phyloP scores from a whole-genome alignment of 2,888 invertebrate species.

The Epinotia demarniana region DNA sequence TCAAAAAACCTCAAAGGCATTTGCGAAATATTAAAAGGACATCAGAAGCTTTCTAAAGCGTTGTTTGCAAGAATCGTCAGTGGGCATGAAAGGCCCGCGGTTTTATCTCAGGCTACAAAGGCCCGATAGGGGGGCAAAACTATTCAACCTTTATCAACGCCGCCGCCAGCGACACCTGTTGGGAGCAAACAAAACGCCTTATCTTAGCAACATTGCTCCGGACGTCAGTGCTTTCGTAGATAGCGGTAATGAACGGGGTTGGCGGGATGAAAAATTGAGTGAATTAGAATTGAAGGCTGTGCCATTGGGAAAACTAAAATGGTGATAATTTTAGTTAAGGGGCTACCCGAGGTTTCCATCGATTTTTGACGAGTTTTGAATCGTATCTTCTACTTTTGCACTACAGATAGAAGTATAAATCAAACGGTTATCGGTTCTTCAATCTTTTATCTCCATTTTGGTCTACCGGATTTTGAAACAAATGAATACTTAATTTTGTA shows the following conservation, averaged over 20 bases:
- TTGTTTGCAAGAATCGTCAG: slow-evolving; percentile 57
- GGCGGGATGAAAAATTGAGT: not conserved
- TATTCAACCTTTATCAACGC: slow-evolving; percentile 63
- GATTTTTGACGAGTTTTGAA: no score
- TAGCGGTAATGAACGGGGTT: not conserved
- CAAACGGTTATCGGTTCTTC: no score
- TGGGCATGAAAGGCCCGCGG: slow-evolving; percentile 51
- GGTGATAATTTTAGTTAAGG: no score
- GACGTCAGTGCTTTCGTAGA: not conserved
- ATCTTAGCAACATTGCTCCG: slow-evolving; percentile 41
- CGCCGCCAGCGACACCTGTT: slow-evolving; percentile 69
- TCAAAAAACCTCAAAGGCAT: slow-evolving; percentile 55
- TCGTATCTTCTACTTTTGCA: no score
- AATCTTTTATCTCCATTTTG: no score
- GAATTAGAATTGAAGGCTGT: not conserved
- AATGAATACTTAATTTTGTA: no score
- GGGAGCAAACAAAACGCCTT: slow-evolving; percentile 50
- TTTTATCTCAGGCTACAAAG: slow-evolving; percentile 59
- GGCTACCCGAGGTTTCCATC: no score
- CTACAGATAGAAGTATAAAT: no score
- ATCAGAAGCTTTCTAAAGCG: slow-evolving; percentile 66
- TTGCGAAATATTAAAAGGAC: slow-evolving; percentile 66
- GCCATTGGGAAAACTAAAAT: not conserved
- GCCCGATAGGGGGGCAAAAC: slow-evolving; percentile 63
- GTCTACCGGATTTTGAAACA: no score